These are phyloP conservation scores for Phoebastria nigripes DNA, from an alignment of 2,797 vertebrate species.

Conservation along the genomic window DNA sequence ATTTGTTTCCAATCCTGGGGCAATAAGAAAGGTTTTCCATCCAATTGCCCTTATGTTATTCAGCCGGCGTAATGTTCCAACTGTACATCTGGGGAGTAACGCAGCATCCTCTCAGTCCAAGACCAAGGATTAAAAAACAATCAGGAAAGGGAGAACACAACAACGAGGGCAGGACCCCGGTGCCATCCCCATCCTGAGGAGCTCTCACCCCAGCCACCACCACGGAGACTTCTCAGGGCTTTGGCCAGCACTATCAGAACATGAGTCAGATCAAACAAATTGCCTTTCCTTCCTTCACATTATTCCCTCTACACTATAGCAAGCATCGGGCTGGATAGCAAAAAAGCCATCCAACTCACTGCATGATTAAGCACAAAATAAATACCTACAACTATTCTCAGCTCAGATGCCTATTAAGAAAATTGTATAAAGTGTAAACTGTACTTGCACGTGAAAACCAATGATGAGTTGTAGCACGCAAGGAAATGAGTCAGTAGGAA, in stretches of 20 bases:
- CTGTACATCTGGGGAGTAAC: not conserved
- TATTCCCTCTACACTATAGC: not conserved
- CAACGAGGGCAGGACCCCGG: not conserved
- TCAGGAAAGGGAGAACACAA: not conserved
- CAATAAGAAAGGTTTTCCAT: not conserved
- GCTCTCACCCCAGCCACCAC: not conserved
- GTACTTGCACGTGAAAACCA: not conserved
- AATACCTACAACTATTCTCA: not conserved
- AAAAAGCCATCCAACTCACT: not conserved
- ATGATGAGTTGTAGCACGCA: not conserved
- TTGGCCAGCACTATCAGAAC: not conserved
- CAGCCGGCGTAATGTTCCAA: not conserved
- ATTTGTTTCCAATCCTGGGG: not conserved
- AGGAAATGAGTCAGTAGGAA: constrained; percentile 32
- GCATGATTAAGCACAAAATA: not conserved
- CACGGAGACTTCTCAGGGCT: not conserved
- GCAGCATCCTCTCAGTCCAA: not conserved
- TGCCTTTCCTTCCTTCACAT: not conserved
- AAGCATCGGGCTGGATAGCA: rapidly evolving
- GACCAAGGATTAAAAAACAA: not conserved
- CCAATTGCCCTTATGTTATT: not conserved
- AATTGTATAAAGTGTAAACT: not conserved
- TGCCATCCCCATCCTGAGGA: rapidly evolving
- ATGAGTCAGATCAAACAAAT: not conserved
- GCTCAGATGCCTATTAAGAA: not conserved